A percentile compares a stretch with the other conserved stretches of the same genome.
phyloP scores from a whole-genome alignment of 64 coral and sea anemone genomes.

The Montipora efflorescens region DNA sequence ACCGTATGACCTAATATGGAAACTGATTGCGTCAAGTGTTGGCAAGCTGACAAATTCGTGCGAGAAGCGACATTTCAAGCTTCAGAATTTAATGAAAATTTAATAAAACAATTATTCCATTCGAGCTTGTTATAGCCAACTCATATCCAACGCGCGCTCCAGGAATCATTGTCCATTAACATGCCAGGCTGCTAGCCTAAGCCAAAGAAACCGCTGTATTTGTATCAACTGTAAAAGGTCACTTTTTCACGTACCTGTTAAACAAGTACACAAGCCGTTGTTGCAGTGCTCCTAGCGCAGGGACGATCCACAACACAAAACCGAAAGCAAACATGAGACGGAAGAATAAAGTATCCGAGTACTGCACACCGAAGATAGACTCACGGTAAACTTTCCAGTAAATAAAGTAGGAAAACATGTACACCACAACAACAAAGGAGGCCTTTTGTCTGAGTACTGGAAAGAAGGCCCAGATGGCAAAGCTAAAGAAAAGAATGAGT shows the following conservation, averaged over 20 bases:
- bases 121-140: too few species aligned
- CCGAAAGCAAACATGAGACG: slow-evolving; percentile 35
- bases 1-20: too few species aligned
- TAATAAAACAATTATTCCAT: too few species aligned
- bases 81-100: too few species aligned
- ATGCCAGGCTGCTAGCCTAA: neutral
- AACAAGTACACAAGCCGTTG: slow-evolving; percentile 67
- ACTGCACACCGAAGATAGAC: slow-evolving; percentile 6
- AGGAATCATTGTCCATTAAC: too few species aligned
- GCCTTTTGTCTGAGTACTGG: slow-evolving; percentile 49
- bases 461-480: slow-evolving; percentile 61
- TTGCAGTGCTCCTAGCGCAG: slow-evolving; percentile 46
- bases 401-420: slow-evolving; percentile 45
- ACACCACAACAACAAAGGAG: slow-evolving; percentile 55
- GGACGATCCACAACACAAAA: slow-evolving; percentile 43
- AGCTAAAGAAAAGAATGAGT: slow-evolving; percentile 33
- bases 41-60: too few species aligned
- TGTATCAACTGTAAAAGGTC: neutral
- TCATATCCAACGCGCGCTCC: too few species aligned
- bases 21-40: too few species aligned
- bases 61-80: too few species aligned
- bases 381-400: slow-evolving; percentile 53
- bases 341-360: slow-evolving; percentile 47
- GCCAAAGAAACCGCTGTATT: too few species aligned
- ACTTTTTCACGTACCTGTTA: slow-evolving; percentile 51